A percentile compares a stretch with the other conserved stretches of the same genome.
These are phyloP conservation scores for Mungos mungo DNA, from an alignment of 2,113 vertebrate species.

Conservation along the genomic window DNA sequence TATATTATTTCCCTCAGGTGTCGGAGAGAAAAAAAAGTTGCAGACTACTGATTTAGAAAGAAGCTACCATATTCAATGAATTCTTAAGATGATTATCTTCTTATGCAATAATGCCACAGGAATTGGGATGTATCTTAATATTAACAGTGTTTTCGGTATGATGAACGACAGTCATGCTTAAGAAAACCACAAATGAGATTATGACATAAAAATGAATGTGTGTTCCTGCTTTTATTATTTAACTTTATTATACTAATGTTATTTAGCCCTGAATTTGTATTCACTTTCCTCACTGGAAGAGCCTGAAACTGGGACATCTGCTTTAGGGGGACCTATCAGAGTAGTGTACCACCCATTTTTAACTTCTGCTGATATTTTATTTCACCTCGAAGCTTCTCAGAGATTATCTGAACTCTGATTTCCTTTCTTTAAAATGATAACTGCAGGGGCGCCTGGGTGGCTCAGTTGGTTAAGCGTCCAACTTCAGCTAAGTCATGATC, in stretches of 20 bases:
- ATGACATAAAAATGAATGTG: not conserved
- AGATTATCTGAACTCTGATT: not conserved
- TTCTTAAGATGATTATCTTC: conserved; percentile 4
- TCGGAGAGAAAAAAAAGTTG: not conserved
- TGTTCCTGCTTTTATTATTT: not conserved
- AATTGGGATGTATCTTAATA: not conserved
- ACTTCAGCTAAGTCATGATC: too few relatives aligned
- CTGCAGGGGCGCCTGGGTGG: not conserved
- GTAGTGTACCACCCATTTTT: not conserved
- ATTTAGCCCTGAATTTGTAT: conserved; percentile 8
- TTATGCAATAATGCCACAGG: not conserved
- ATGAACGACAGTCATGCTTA: not conserved
- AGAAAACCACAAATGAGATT: conserved; percentile 24
- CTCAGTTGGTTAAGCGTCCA: too few relatives aligned
- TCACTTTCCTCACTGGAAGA: not conserved
- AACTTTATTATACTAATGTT: conserved; percentile 7
- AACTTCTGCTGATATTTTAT: conserved; percentile 18
- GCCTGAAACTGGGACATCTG: not conserved
- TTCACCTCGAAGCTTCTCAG: not conserved
- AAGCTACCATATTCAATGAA: not conserved
- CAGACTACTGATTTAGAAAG: not conserved
- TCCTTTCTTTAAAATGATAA: not conserved
- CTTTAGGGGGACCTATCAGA: not conserved
- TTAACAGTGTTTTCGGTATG: not conserved
- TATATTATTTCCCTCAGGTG: not conserved